These are phyloP conservation scores for Paedocypris micromegethes DNA, from an alignment of 2,797 vertebrate species.

Conservation along the genomic window DNA sequence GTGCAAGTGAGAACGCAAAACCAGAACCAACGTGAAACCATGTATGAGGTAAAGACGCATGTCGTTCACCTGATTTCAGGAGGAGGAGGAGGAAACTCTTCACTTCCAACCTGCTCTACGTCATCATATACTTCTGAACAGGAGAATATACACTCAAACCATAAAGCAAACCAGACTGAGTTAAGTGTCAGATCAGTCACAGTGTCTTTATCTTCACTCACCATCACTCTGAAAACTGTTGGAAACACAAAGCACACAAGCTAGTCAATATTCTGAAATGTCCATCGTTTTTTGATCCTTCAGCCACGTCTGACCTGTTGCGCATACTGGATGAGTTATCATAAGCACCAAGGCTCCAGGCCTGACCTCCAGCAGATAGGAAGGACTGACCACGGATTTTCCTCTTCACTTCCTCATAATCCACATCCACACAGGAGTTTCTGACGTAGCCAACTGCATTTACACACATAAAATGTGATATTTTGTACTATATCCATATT, in stretches of 20 bases:
- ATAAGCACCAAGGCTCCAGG: constrained; percentile 37
- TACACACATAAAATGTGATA: background rate
- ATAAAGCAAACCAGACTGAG: background rate
- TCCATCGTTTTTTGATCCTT: background rate
- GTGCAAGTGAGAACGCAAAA: too few species aligned
- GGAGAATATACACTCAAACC: constrained; percentile 5
- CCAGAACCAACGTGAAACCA: too few species aligned
- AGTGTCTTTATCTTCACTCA: constrained; percentile 44
- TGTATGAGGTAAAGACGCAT: background rate
- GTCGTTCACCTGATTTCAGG: constrained; percentile 62
- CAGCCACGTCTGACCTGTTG: constrained; percentile 38
- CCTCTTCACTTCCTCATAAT: constrained; percentile 69
- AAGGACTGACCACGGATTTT: constrained; percentile 40
- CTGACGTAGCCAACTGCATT: constrained; percentile 70
- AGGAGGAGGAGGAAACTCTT: constrained; percentile 69
- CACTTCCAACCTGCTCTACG: constrained; percentile 51
- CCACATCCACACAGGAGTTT: constrained; percentile 68
- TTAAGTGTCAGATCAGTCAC: background rate
- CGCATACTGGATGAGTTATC: constrained; percentile 41
- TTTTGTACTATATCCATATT: background rate
- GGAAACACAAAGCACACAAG: constrained; percentile 44
- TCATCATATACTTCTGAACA: constrained; percentile 68
- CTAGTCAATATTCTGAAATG: constrained; percentile 25
- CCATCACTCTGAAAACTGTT: constrained; percentile 60
- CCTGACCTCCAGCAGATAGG: constrained; percentile 50